phyloP scores from a whole-genome alignment of 92 coral and sea anemone genomes.

The Palythoa grandis region DNA sequence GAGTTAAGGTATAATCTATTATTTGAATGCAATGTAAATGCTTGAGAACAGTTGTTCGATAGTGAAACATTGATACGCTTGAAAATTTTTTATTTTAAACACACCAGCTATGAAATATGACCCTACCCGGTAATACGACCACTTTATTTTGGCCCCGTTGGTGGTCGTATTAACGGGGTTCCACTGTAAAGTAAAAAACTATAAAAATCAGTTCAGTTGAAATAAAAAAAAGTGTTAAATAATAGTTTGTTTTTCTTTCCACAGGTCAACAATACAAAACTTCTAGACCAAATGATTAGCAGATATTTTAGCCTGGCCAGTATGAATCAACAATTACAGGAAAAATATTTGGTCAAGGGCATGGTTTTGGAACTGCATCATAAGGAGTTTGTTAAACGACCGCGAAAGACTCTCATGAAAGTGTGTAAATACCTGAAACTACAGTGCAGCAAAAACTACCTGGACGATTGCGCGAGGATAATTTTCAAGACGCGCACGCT shows the following conservation, averaged over 20 bases:
- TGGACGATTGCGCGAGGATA: constrained; percentile 47
- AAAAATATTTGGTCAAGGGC: constrained; percentile 5
- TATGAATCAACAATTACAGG: constrained; percentile 35
- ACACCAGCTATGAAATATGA: no score
- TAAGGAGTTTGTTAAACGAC: constrained; percentile 33
- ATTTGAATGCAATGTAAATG: no score
- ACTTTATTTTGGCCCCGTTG: no score
- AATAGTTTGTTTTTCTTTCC: not conserved
- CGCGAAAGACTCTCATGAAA: constrained; percentile 36
- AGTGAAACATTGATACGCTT: no score
- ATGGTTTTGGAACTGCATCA: constrained; percentile 33
- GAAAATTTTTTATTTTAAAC: no score
- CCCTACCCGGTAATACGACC: no score
- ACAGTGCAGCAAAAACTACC: constrained; percentile 37
- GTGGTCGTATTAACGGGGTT: no score
- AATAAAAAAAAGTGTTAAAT: no score
- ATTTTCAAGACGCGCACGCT: constrained; percentile 25
- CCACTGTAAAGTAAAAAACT: no score
- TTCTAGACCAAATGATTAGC: constrained; percentile 38
- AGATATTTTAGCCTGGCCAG: constrained; percentile 33
- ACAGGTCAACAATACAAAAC: constrained; percentile 35
- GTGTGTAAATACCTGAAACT: constrained; percentile 38
- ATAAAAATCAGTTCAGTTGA: no score
- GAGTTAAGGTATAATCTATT: no score
- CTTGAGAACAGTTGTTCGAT: no score